phyloP scores from a whole-genome alignment of 2,113 vertebrate genomes.

The Phyllopteryx taeniolatus region DNA sequence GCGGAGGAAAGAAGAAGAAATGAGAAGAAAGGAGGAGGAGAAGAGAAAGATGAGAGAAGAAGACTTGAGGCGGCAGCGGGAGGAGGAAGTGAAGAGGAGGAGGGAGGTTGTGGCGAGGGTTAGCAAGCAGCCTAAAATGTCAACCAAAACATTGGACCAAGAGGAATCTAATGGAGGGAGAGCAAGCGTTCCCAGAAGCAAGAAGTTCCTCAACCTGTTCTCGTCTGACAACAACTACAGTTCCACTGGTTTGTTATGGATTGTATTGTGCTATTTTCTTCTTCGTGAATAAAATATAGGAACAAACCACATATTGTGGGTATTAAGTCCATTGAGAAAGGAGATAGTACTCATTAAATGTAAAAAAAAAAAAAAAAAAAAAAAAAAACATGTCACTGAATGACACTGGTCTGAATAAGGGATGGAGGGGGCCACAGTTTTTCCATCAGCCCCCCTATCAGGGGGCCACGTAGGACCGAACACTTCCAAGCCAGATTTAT shows the following conservation, averaged over 20 bases:
- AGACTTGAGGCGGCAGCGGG: slow-evolving; percentile 50
- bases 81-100: slow-evolving; percentile 57
- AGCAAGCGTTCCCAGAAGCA: slow-evolving; percentile 75
- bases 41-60: slow-evolving; percentile 41
- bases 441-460: too few relatives aligned
- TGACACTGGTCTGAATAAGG: too few relatives aligned
- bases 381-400: too few relatives aligned
- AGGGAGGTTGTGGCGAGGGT: slow-evolving; percentile 48
- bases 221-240: slow-evolving; percentile 76
- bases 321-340: background rate
- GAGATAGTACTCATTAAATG: background rate
- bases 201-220: slow-evolving; percentile 95
- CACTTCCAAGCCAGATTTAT: too few relatives aligned
- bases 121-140: slow-evolving; percentile 69
- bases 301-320: background rate
- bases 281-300: background rate
- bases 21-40: slow-evolving; percentile 25
- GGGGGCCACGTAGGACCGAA: too few relatives aligned
- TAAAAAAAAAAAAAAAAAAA: too few relatives aligned
- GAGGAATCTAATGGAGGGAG: slow-evolving; percentile 37
- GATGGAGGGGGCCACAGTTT: too few relatives aligned
- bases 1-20: slow-evolving; percentile 43
- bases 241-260: slow-evolving; percentile 58
- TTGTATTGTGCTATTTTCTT: background rate
- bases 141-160: slow-evolving; percentile 77